These are phyloP conservation scores for Lepidostoma basale DNA, from an alignment of 1,140 invertebrate species.

Conservation along the genomic window DNA sequence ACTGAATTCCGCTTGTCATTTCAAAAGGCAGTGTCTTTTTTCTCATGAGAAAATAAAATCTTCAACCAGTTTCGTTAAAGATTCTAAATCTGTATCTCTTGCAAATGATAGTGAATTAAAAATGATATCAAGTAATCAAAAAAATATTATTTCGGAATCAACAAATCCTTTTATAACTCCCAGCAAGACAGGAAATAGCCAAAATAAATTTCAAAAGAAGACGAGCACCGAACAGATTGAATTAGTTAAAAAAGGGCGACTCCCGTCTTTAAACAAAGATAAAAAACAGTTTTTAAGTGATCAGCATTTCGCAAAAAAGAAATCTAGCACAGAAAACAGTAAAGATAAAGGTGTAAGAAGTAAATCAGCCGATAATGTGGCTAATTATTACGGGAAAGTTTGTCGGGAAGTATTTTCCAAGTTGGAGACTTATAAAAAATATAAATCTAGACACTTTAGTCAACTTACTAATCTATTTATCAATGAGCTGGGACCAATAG, in stretches of 20 bases:
- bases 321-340: not conserved
- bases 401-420: slow-evolving; percentile 16
- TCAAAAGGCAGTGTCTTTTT: slow-evolving; percentile 15
- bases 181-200: not conserved
- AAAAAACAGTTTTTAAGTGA: not conserved
- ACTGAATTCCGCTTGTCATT: slow-evolving; percentile 17
- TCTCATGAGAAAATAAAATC: slow-evolving; percentile 9
- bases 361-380: slow-evolving; percentile 8
- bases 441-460: slow-evolving; percentile 9
- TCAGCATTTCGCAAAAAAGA: not conserved
- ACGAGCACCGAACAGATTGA: not conserved
- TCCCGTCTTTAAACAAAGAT: not conserved
- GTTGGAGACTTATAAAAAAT: slow-evolving; percentile 1
- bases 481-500: not conserved
- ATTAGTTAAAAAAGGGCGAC: not conserved
- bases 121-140: not conserved
- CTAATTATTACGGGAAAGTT: slow-evolving; percentile 1
- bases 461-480: slow-evolving; percentile 14
- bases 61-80: not conserved
- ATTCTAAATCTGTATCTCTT: not conserved
- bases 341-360: not conserved
- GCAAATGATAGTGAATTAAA: not conserved
- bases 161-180: not conserved
- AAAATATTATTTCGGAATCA: not conserved
- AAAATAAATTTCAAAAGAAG: not conserved